Percentiles rank a stretch among this genome's conserved stretches.
These are phyloP conservation scores for Mesembrinibis cayennensis DNA, from an alignment of 2,113 vertebrate species.

Conservation along the genomic window DNA sequence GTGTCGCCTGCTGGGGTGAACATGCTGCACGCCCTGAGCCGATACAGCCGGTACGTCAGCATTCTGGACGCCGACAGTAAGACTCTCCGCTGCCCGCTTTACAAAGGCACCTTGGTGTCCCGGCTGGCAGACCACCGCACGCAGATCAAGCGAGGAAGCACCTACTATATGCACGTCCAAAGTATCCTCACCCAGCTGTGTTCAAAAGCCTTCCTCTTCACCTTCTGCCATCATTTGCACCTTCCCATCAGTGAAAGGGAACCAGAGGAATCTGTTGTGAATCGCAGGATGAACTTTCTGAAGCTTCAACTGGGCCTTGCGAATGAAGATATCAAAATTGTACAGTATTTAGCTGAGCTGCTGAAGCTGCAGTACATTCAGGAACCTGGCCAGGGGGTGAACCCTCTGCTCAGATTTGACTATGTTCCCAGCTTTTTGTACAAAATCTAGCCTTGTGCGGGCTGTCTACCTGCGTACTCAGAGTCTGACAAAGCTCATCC, in stretches of 20 bases:
- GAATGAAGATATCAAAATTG: conserved; percentile 87
- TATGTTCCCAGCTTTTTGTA: conserved; percentile 94
- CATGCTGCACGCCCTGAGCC: conserved; percentile 84
- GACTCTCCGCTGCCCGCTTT: conserved; percentile 88
- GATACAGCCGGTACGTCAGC: conserved; percentile 92
- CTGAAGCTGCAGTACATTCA: conserved; percentile 87
- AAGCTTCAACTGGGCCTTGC: conserved; percentile 83
- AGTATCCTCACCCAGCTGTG: conserved; percentile 85
- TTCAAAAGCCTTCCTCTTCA: conserved; percentile 90
- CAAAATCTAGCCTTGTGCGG: conserved; percentile 83
- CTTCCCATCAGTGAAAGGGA: conserved; percentile 81
- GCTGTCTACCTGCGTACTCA: background rate
- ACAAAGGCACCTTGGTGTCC: conserved; percentile 82
- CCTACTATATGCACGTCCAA: conserved; percentile 92
- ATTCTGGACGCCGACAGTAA: conserved; percentile 93
- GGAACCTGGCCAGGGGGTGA: conserved; percentile 63
- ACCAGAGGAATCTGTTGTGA: conserved; percentile 69
- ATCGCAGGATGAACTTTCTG: conserved; percentile 82
- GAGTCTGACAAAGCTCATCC: background rate
- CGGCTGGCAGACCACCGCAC: conserved; percentile 93
- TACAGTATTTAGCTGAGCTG: conserved; percentile 91
- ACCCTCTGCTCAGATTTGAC: conserved; percentile 87
- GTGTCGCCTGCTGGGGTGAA: conserved; percentile 81
- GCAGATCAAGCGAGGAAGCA: conserved; percentile 91
- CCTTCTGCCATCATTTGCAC: conserved; percentile 95